A percentile compares a stretch with the other conserved stretches of the same genome.
phyloP scores from a whole-genome alignment of 2,888 invertebrate genomes.

The Stratiomys singularior region DNA sequence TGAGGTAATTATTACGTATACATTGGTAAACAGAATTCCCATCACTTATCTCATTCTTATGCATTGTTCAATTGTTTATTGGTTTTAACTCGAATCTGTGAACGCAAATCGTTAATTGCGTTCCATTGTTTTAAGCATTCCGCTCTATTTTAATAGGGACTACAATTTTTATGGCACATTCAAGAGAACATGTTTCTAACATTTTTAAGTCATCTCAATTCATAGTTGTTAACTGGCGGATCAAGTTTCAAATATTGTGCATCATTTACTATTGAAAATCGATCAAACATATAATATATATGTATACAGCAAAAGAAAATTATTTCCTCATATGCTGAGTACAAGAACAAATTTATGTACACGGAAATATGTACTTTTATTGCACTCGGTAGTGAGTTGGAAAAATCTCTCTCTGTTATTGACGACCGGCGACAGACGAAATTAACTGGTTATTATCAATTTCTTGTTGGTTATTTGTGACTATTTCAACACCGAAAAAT shows the following conservation, averaged over 20 bases:
- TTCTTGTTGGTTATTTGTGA: too few relatives aligned
- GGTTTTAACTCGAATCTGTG: neutral
- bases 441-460: too few relatives aligned
- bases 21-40: conserved; percentile 52
- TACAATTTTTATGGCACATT: conserved; percentile 53
- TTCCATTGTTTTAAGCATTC: conserved; percentile 39
- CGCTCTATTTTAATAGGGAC: conserved; percentile 33
- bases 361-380: too few relatives aligned
- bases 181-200: conserved; percentile 52
- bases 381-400: too few relatives aligned
- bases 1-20: conserved; percentile 55
- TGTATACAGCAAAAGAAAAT: too few relatives aligned
- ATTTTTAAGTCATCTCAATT: too few relatives aligned
- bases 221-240: neutral
- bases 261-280: neutral
- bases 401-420: too few relatives aligned
- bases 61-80: conserved; percentile 1
- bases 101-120: neutral
- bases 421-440: too few relatives aligned
- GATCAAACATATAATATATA: neutral
- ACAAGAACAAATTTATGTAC: too few relatives aligned
- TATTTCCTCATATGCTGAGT: too few relatives aligned
- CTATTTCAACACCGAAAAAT: too few relatives aligned
- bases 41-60: conserved; percentile 39
- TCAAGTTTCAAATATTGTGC: neutral